Conservation (phyloP, 2,888 invertebrate species). For the Xestia rhomboidea region DNA sequence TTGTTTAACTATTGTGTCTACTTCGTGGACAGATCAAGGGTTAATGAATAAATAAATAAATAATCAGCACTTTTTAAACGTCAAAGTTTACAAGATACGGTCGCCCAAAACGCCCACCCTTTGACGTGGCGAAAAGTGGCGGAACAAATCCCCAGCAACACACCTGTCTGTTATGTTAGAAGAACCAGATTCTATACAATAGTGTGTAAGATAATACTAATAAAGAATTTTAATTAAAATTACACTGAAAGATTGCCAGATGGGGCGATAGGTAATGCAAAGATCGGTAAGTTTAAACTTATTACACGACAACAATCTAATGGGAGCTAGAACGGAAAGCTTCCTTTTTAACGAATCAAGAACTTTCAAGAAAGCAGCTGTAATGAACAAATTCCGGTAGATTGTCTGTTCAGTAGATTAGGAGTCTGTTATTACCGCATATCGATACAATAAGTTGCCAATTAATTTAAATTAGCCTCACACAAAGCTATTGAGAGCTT, state of each 20-base stretch:
- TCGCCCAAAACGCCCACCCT: too few relatives aligned
- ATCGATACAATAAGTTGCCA: constrained; percentile 6
- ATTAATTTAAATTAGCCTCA: constrained; percentile 18
- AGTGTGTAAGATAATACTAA: too few relatives aligned
- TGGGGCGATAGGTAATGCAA: neutral
- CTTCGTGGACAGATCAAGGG: too few relatives aligned
- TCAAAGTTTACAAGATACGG: too few relatives aligned
- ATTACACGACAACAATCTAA: neutral
- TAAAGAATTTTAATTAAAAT: too few relatives aligned
- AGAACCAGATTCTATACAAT: too few relatives aligned
- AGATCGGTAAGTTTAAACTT: neutral
- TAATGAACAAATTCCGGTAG: neutral
- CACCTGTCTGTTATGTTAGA: too few relatives aligned
- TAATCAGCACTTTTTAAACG: too few relatives aligned
- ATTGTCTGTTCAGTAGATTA: neutral
- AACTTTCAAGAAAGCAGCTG: neutral
- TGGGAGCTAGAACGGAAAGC: neutral
- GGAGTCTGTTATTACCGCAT: constrained; percentile 1
- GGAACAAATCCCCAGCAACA: too few relatives aligned
- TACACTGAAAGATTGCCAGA: neutral
- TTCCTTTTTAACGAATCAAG: neutral
- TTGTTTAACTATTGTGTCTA: too few relatives aligned
- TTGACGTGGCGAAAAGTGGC: too few relatives aligned
- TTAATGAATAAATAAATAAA: too few relatives aligned
- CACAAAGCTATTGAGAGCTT: constrained; percentile 4